Evolutionary conservation across 2,113 vertebrate genomes (phyloP), one percentile per base, ranked within the genome.

Genomic region (Gavia stellata): DNA sequence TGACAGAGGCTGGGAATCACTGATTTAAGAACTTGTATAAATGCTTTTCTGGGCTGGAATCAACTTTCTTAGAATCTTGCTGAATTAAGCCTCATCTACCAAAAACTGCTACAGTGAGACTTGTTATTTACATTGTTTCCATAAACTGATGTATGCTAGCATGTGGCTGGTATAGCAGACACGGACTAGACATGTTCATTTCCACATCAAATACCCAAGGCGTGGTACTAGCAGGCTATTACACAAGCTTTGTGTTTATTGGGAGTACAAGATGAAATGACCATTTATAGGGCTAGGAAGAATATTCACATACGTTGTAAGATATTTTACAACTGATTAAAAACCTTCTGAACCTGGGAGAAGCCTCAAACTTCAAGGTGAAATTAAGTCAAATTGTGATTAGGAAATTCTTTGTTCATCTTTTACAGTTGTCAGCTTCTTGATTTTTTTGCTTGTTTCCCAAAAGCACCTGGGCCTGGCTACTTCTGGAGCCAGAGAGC

Each of bases 191-290:
- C 3, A 18, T 28, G 6, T 26, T 73, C 23, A 42, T 66, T 90
- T 85, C 49, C 31, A 2, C 42, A 26, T 31, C 33, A 78, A 87
- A 71, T 53, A 34, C 9, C 5, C 21, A 65, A 53, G 44, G 13
- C 72, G 16, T 42, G 16, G 11, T 49, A 72, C 40, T 47, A 78
- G 29, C 4, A 42, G 9, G 4, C 7, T 47, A 8, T 40, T 77
- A 49, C 10, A 61, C 20, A 49, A 56, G 2, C 10, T 59, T 84
- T 55, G 2, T 16, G 10, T 67, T 73, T 67, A 20, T 59, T n/a
- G 31, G 29, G 2, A 68, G 16, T 66, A 44, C 13, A 58, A 66
- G 34, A 65, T 0, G 0, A 65, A 88, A 55, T 33, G 9, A n/a
- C 10, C 3, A 5, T 53, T 93, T 83, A 49, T 36, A 53, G 25